Evolutionary conservation across 2,888 invertebrate genomes (phyloP), one percentile per base, ranked within the genome.

Genomic region (Amaurobius ferox): DNA sequence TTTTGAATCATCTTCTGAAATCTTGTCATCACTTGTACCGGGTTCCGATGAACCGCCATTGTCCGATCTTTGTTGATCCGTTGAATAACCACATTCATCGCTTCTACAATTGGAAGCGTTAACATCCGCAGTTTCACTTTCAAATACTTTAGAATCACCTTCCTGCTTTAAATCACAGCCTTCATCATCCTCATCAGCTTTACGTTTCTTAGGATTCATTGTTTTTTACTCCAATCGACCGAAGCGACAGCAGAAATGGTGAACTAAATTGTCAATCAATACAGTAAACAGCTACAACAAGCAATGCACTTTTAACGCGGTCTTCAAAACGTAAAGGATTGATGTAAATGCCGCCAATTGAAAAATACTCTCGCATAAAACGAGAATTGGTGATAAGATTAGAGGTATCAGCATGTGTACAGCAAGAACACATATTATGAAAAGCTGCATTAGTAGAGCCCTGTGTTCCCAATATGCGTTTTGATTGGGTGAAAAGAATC

Each of bases 271-370:
- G 73, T 73, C 78, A 86, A 79, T 79, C 86, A 86, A 86, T 86
- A 86, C 68, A 48, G 79, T 86, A 86, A 86, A 86, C 86, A 86
- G 74, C 74, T 72, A 74, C 86, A 86, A 85, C 86, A 79, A 79
- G 79, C 79, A 79, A 86, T 74, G 72, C 72, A 85, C 83, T 79
- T 86, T 86, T 79, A 86, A 72, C 77, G 74, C 79, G 62, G 78
- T 68, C 86, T 79, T 79, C 68, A 67, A 86, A 86, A 86, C 40
- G 74, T 78, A 79, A 86, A 86, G 72, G 74, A 86, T 86, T 86
- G 86, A 86, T 79, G 79, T 86, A 86, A 86, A 86, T 86, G 77
- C 86, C 86, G 86, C 79, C 86, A 86, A 86, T 86, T 86, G 86
- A 74, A 86, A 77, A 79, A 74, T 74, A 74, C 40, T 79, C 79